Evolutionary conservation across 1,140 invertebrate species (phyloP), one percentile per base, ranked within the genome.

Genomic region (Protaetia brevitarsis): DNA sequence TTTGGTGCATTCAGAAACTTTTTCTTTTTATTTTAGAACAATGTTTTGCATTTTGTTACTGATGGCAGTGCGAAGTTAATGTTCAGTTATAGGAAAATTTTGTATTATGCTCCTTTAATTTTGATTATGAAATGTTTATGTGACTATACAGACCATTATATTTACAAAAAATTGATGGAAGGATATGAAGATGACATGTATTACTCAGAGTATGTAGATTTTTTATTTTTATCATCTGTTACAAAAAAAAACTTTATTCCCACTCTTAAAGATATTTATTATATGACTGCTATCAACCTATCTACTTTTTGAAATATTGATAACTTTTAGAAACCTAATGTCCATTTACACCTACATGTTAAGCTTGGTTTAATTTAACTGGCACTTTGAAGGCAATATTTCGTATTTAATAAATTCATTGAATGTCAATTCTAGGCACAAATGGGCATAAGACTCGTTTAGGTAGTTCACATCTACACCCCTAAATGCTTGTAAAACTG

Each of bases 21-120:
- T 69, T 41, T 66, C 45, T 60, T 69, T 63, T 71, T 68, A 70
- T 87, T 86, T 21, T 78, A 95, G 88, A 94, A 84, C 56, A 96
- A 96, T 79, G 88, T 91, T 0, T 81, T 98, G 0, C 96, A 99
- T 79, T 98, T 92, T 79, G 83, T 98, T 0, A 91, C 85, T 36
- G 92, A 96, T 79, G 96, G 96, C 4, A 88, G 89, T 1, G 89
- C 86, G n/a, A 94, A 91, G 77, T 79, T 94, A 0, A 91, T 93
- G 87, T 94, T 98, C 75, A 85, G 85, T 2, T 84, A 93, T 72
- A 82, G 82, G 26, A 93, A 91, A 78, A 79, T 87, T 68, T 79
- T 94, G 66, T 97, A 93, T 76, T 96, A 92, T 77, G 82, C 93
- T 0, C 95, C 96, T 0, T 79, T 97, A 8, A 82, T 96, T 31